Evolutionary conservation across 2,888 invertebrate genomes (phyloP).

Genomic region (Napeogenes inachia): DNA sequence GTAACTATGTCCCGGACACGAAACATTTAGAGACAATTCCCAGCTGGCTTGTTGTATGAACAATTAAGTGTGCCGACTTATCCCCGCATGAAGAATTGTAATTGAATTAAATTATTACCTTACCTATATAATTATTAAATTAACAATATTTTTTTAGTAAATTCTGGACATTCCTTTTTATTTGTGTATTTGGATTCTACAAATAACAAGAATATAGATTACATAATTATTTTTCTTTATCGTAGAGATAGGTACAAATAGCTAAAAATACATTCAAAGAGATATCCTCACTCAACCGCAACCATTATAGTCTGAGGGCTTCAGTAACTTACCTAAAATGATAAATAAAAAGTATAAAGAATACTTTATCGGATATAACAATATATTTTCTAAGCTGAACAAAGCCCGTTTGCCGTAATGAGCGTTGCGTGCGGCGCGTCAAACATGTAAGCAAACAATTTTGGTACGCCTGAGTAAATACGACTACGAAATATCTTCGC

Average conservation of each 20-base stretch:
- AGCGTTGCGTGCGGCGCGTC: conserved; percentile 75
- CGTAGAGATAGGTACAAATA: conserved; percentile 10
- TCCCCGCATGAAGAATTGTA: conserved; percentile 62
- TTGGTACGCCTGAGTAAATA: conserved; percentile 77
- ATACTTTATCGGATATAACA: conserved; percentile 68
- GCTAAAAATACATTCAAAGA: conserved; percentile 51
- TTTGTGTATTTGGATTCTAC: neutral
- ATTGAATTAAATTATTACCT: conserved; percentile 36
- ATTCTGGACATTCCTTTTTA: neutral
- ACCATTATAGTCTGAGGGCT: conserved; percentile 57
- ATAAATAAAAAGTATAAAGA: conserved; percentile 70
- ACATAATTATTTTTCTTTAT: neutral
- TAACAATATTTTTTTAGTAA: neutral
- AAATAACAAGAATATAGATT: conserved; percentile 28
- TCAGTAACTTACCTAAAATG: conserved; percentile 69
- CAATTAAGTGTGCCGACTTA: conserved; percentile 72
- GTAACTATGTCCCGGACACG: conserved; percentile 63
- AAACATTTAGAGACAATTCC: conserved; percentile 72
- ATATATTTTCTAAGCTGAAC: conserved; percentile 72
- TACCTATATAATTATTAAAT: no score
- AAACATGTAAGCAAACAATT: conserved; percentile 77
- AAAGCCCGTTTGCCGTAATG: conserved; percentile 72
- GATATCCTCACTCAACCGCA: conserved; percentile 58
- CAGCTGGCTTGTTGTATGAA: conserved; percentile 74
- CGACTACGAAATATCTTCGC: conserved; percentile 72